Base-by-base conservation (phyloP, 2,888 invertebrate genomes). In the Archips xylosteana region DNA sequence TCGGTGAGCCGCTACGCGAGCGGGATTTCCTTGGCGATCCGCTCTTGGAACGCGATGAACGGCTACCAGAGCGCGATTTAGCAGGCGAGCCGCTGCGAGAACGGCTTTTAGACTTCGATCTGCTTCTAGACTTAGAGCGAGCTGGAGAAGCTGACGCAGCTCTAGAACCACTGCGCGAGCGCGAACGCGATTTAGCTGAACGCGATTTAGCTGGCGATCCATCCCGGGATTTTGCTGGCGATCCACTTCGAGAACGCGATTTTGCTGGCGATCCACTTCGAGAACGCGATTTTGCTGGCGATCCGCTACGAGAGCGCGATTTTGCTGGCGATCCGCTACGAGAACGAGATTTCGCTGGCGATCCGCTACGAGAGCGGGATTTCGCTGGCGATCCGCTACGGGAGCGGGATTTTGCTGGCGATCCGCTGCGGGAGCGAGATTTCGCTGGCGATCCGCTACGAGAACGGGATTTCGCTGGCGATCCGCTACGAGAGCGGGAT, bases 161-260 rank as follows among this genome's bases (percentile, higher is more conserved):
- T 39, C 39, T 39, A 5, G 74, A 76, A 2, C 75, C 63, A 13
- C 76, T 75, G 10, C 61, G 32, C 0, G 69, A 69, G 0, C 62
- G 82, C 6, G 80, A 81, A n/a, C 74, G 75, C 5, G 83, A 85
- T 70, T 83, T 82, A 9, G 15, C 13, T 15, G 71, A 71, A 4
- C 51, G 51, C 0, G 51, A 51, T 23, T 54, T 54, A 2, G 2
- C 10, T 1, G 62, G 62, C 23, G 62, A 62, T 10, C 62, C 42
- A 23, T 42, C 45, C 2, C 61, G 61, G 6, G 54, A 54, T 32
- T 54, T 54, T 23, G 10, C 54, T 10, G 54, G 54, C 6, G 54
- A 54, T 5, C 49, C 49, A 49, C 49, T 49, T 0, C 51, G 51
- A 0, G 51, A 51, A 51, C 51, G 51, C 2, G 36, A 36, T 36